Evolutionary conservation across 2,888 invertebrate genomes (phyloP).

Genomic region (Eupithecia insigniata): DNA sequence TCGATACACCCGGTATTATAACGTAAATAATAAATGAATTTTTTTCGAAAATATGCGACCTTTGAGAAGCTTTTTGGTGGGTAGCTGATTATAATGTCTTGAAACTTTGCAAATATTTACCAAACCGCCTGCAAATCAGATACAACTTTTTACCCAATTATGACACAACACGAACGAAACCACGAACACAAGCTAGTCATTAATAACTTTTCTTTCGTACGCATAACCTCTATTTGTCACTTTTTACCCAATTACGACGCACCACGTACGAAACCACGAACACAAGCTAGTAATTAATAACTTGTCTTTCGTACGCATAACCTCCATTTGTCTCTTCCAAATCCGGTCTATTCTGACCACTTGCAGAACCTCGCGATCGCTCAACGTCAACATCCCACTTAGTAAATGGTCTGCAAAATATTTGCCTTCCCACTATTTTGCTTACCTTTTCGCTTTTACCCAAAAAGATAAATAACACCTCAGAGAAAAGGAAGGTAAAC

Average conservation of each 20-base stretch:
- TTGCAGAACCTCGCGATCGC: constrained; percentile 22
- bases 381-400: constrained; percentile 30
- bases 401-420: constrained; percentile 33
- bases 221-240: constrained; percentile 31
- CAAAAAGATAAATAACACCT: not conserved
- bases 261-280: no score
- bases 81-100: not conserved
- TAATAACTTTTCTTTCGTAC: constrained; percentile 24
- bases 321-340: constrained; percentile 24
- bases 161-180: not conserved
- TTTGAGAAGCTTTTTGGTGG: not conserved
- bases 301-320: constrained; percentile 24
- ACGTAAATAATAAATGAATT: no score
- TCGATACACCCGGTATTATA: not conserved
- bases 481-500: not conserved
- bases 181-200: constrained; percentile 7
- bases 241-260: no score
- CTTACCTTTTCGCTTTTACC: not conserved
- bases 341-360: constrained; percentile 27
- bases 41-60: not conserved
- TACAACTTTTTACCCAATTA: not conserved
- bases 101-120: not conserved
- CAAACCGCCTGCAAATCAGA: not conserved
- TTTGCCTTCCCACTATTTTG: constrained; percentile 18
- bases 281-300: constrained; percentile 21